phyloP scores from a whole-genome alignment of 2,888 invertebrate species.

The Lycocerus yunnanus region DNA sequence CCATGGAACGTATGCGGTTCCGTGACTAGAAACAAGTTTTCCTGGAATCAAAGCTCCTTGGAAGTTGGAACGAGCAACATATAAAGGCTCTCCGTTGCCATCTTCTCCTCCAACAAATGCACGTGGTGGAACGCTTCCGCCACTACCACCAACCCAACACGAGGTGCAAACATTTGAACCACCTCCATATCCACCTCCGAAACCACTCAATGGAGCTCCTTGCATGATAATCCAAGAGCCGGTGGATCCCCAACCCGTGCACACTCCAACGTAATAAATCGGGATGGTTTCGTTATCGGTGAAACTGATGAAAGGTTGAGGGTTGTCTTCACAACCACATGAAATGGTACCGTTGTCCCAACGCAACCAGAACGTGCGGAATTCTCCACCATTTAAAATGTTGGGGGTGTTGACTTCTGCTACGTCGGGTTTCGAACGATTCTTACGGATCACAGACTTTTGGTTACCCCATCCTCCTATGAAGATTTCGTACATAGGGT shows the following conservation, averaged over 20 bases:
- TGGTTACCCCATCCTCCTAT: slow-evolving; percentile 88
- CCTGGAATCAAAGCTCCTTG: slow-evolving; percentile 80
- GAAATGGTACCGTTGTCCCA: slow-evolving; percentile 67
- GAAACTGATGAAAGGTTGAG: slow-evolving; percentile 76
- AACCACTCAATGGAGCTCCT: slow-evolving; percentile 31
- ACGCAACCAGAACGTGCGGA: slow-evolving; percentile 83
- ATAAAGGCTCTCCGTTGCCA: slow-evolving; percentile 67
- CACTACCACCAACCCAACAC: slow-evolving; percentile 70
- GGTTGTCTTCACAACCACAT: slow-evolving; percentile 60
- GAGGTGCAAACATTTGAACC: slow-evolving; percentile 49
- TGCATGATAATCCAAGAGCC: slow-evolving; percentile 80
- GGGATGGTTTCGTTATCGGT: slow-evolving; percentile 72
- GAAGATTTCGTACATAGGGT: slow-evolving; percentile 85
- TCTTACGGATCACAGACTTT: slow-evolving; percentile 81
- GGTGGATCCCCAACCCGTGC: slow-evolving; percentile 85
- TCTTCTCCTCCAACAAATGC: slow-evolving; percentile 72
- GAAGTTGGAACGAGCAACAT: slow-evolving; percentile 71
- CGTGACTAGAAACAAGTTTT: slow-evolving; percentile 73
- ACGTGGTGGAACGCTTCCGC: slow-evolving; percentile 72
- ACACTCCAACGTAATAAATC: slow-evolving; percentile 76
- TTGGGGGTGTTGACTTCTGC: slow-evolving; percentile 69
- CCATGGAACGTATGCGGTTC: slow-evolving; percentile 70
- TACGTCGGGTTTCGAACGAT: slow-evolving; percentile 64
- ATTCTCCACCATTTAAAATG: slow-evolving; percentile 74
- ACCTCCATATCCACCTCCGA: slow-evolving; percentile 39